A percentile compares a stretch with the other conserved stretches of the same genome.
Conservation (phyloP, 2,888 invertebrate species). For the Boloria euphrosyne region DNA sequence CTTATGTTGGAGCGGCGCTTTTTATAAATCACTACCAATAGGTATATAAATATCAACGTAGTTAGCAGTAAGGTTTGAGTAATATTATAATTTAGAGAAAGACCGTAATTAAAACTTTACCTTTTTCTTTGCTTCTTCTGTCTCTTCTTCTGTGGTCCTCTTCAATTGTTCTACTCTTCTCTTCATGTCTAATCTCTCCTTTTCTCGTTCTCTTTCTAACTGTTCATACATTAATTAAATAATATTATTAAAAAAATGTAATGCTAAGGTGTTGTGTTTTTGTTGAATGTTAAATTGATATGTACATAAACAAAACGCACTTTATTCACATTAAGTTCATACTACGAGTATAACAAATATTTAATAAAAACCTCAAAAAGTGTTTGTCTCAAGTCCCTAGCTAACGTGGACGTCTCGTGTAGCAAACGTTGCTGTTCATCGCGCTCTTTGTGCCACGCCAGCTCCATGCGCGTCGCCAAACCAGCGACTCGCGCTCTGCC, state of each 20-base stretch:
- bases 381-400: conserved; percentile 93
- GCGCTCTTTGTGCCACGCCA: conserved; percentile 96
- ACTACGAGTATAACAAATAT: too few species aligned
- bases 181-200: conserved; percentile 93
- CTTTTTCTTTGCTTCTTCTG: conserved; percentile 93
- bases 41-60: too few species aligned
- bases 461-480: conserved; percentile 92
- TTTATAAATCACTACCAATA: too few species aligned
- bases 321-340: neutral
- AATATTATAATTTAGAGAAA: too few species aligned
- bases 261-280: too few species aligned
- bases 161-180: conserved; percentile 92
- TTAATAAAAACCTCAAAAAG: conserved; percentile 84
- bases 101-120: conserved; percentile 54
- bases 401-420: conserved; percentile 94
- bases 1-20: too few species aligned
- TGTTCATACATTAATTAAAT: conserved; percentile 51
- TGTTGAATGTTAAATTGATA: too few species aligned
- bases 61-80: too few species aligned
- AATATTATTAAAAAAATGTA: too few species aligned
- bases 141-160: conserved; percentile 92
- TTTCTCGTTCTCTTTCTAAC: conserved; percentile 94
- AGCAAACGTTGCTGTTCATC: conserved; percentile 95
- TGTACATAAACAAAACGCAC: neutral
- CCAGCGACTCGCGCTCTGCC: conserved; percentile 94